A percentile compares a stretch with the other conserved stretches of the same genome.
Evolutionary conservation across 2,888 invertebrate species (phyloP).

Genomic region (Eumerus sabulonum): DNA sequence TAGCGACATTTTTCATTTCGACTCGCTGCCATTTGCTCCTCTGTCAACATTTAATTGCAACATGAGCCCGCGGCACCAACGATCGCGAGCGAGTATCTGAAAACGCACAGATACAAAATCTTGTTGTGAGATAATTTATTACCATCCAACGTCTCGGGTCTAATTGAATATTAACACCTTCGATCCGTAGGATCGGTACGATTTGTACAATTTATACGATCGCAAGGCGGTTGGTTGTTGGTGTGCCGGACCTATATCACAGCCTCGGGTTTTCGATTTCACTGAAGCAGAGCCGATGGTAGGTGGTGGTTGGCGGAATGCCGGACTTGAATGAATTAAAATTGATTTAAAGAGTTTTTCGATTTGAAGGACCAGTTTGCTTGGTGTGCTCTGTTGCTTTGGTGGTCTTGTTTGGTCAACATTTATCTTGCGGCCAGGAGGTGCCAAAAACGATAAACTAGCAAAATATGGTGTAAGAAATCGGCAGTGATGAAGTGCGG

Average conservation of each 20-base stretch:
- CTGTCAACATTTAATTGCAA: conserved; percentile 56
- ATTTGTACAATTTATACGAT: too few relatives aligned
- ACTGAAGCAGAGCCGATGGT: conserved; percentile 43
- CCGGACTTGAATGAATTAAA: conserved; percentile 60
- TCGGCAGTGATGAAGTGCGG: conserved; percentile 50
- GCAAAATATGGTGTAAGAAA: conserved; percentile 4
- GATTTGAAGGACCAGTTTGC: conserved; percentile 37
- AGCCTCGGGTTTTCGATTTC: conserved; percentile 47
- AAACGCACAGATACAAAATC: conserved; percentile 48
- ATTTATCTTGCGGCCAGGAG: conserved; percentile 41
- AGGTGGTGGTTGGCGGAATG: conserved; percentile 10
- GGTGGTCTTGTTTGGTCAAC: conserved; percentile 63
- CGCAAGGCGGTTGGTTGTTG: not conserved
- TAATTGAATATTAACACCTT: conserved; percentile 79
- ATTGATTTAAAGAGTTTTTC: conserved; percentile 58
- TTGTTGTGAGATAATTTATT: conserved; percentile 66
- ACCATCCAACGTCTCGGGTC: conserved; percentile 70
- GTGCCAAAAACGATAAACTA: conserved; percentile 53
- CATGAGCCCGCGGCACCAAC: conserved; percentile 31
- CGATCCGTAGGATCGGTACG: conserved; percentile 51
- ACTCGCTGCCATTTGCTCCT: conserved; percentile 11
- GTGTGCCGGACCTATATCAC: conserved; percentile 32
- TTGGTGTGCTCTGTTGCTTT: not conserved
- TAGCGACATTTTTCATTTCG: conserved; percentile 42
- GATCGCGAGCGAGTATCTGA: conserved; percentile 16